Evolutionary conservation across 1,140 invertebrate species (phyloP).

Genomic region (Drosophila grimshawi): DNA sequence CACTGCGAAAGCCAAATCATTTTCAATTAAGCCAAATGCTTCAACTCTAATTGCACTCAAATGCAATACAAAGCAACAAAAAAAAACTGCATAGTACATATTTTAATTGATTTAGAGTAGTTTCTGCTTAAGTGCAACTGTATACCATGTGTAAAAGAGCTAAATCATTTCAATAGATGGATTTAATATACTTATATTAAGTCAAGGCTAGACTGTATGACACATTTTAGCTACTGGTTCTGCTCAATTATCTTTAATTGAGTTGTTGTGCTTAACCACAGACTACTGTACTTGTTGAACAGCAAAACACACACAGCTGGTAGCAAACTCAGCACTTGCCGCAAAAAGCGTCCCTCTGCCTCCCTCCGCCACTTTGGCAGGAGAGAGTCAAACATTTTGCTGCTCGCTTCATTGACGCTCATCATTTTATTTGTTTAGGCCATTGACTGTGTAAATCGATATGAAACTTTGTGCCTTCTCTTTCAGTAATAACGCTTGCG

Average conservation of each 20-base stretch:
- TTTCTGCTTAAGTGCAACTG: constrained; percentile 4
- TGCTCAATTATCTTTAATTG: background rate
- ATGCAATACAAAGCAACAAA: constrained; percentile 40
- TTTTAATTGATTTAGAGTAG: constrained; percentile 55
- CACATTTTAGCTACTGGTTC: background rate
- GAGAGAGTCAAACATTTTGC: constrained; percentile 57
- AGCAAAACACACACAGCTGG: constrained; percentile 30
- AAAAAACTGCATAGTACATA: constrained; percentile 28
- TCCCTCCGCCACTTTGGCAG: background rate
- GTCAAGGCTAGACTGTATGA: background rate
- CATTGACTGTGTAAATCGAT: constrained; percentile 69
- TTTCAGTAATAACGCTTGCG: constrained; percentile 19
- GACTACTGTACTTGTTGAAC: constrained; percentile 33
- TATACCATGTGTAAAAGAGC: background rate
- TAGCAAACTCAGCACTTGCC: background rate
- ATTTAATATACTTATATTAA: background rate
- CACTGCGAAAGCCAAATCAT: constrained; percentile 50
- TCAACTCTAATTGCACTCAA: constrained; percentile 59
- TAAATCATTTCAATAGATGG: background rate
- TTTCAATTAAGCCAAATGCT: constrained; percentile 69
- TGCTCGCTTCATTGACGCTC: constrained; percentile 75
- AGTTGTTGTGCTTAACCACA: constrained; percentile 10
- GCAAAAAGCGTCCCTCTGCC: background rate
- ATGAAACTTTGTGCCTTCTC: constrained; percentile 55
- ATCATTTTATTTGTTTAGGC: constrained; percentile 81